Evolutionary conservation across 2,888 invertebrate genomes (phyloP).

Genomic region (Aricia artaxerxes): DNA sequence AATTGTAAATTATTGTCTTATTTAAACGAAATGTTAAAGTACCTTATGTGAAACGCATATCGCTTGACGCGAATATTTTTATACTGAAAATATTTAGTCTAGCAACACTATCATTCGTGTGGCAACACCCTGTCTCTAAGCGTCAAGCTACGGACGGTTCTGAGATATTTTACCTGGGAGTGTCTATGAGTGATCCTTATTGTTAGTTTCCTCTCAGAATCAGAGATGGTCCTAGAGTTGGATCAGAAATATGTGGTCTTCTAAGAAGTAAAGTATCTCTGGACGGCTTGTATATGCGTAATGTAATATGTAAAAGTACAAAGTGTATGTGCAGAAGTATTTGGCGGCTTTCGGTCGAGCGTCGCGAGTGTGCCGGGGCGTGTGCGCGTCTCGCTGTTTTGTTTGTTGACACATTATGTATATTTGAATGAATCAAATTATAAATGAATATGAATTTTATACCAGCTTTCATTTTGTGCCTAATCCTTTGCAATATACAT

Average conservation of each 20-base stretch:
- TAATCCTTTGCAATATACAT: neutral
- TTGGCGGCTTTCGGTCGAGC: slow-evolving; percentile 55
- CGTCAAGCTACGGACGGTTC: slow-evolving; percentile 33
- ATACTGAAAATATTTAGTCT: slow-evolving; percentile 25
- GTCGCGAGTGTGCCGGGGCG: slow-evolving; percentile 45
- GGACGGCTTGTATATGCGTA: slow-evolving; percentile 20
- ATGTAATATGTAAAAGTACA: slow-evolving; percentile 59
- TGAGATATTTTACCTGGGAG: neutral
- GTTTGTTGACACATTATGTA: slow-evolving; percentile 80
- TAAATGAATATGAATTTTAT: slow-evolving; percentile 78
- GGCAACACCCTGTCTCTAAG: neutral
- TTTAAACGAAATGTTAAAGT: slow-evolving; percentile 49
- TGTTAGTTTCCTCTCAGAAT: too few relatives aligned
- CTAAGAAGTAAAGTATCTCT: neutral
- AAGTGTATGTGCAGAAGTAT: slow-evolving; percentile 76
- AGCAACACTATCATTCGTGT: slow-evolving; percentile 6
- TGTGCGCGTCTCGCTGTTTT: slow-evolving; percentile 71
- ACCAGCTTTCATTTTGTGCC: slow-evolving; percentile 50
- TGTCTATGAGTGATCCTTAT: neutral
- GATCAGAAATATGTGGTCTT: neutral
- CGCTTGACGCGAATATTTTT: slow-evolving; percentile 26
- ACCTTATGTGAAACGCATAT: slow-evolving; percentile 31
- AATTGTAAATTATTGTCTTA: slow-evolving; percentile 50
- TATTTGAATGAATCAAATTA: slow-evolving; percentile 81
- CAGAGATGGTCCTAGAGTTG: too few relatives aligned